These are phyloP conservation scores for Belonocnema kinseyi DNA, from an alignment of 1,140 invertebrate genomes.

Conservation along the genomic window DNA sequence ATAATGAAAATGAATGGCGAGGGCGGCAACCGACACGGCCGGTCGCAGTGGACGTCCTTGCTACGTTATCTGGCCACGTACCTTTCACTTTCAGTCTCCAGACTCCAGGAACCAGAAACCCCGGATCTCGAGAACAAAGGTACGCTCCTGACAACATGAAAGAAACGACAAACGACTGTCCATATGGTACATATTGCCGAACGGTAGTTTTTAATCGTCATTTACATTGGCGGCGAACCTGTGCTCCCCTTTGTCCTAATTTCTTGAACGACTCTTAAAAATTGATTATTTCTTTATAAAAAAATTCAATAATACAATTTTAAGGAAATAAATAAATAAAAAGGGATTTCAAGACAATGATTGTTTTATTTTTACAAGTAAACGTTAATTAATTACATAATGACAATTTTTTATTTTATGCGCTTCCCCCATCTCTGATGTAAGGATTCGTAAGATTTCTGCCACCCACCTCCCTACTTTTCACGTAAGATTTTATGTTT, in stretches of 20 bases:
- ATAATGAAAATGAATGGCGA: slow-evolving; percentile 57
- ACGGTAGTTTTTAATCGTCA: slow-evolving; percentile 22
- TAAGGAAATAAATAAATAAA: too few relatives aligned
- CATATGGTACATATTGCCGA: slow-evolving; percentile 31
- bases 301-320: background rate
- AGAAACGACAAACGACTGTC: slow-evolving; percentile 38
- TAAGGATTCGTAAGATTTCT: too few relatives aligned
- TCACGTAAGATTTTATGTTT: too few relatives aligned
- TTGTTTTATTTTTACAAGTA: too few relatives aligned
- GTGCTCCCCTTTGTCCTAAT: background rate
- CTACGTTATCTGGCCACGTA: slow-evolving; percentile 72
- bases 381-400: too few relatives aligned
- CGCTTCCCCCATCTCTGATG: too few relatives aligned
- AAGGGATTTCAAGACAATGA: too few relatives aligned
- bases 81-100: slow-evolving; percentile 75
- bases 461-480: too few relatives aligned
- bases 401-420: too few relatives aligned
- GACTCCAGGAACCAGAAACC: slow-evolving; percentile 71
- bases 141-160: slow-evolving; percentile 51
- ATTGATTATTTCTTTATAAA: background rate
- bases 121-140: slow-evolving; percentile 65
- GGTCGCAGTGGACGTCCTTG: slow-evolving; percentile 73
- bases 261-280: slow-evolving; percentile 17
- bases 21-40: slow-evolving; percentile 67
- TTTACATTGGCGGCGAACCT: background rate